These are phyloP conservation scores for Papilio dardanus DNA, from an alignment of 1,140 invertebrate genomes.

Conservation along the genomic window DNA sequence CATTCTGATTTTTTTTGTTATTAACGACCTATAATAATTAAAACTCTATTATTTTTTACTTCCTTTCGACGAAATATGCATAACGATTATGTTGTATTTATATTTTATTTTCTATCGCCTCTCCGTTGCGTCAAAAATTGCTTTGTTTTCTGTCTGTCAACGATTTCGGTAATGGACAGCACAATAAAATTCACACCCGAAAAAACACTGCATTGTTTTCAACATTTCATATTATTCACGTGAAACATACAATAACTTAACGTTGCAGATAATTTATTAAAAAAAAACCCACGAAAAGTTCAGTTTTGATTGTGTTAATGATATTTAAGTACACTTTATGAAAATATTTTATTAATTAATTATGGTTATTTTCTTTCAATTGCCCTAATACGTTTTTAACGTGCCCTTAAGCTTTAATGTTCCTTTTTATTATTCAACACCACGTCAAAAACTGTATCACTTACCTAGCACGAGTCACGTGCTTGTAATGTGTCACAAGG, in stretches of 20 bases:
- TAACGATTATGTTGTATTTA: neutral
- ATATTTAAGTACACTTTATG: no score
- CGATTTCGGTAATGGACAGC: neutral
- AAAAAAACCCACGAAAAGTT: no score
- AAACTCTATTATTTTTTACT: neutral
- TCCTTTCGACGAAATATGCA: neutral
- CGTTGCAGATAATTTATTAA: neutral
- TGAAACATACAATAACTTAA: neutral
- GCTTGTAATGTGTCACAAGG: neutral
- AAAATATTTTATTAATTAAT: no score
- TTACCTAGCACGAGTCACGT: neutral
- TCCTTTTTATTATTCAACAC: neutral
- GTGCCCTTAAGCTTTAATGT: neutral
- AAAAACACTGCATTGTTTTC: neutral
- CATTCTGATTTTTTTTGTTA: neutral
- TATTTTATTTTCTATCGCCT: neutral
- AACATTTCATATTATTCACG: neutral
- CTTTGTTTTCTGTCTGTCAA: neutral
- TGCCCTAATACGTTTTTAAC: neutral
- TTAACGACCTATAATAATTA: neutral
- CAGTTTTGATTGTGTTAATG: no score
- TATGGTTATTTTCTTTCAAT: neutral
- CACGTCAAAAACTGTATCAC: neutral
- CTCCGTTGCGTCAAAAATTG: neutral
- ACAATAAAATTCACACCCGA: constrained; percentile 4